Evolutionary conservation across 2,888 invertebrate genomes (phyloP).

Genomic region (Euzophera pinguis): DNA sequence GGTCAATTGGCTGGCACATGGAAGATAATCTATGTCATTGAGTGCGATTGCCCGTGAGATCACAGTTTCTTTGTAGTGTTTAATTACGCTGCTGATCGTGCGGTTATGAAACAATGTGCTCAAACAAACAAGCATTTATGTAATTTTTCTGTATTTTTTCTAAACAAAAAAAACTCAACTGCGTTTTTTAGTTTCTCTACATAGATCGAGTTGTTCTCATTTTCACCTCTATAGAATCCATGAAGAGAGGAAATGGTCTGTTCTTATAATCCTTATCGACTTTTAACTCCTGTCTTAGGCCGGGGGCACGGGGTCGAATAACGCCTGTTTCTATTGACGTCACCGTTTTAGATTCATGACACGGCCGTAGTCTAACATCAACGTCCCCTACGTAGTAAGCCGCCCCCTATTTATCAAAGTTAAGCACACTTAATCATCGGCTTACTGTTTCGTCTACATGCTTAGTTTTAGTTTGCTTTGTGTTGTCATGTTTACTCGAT

Average conservation of each 20-base stretch:
- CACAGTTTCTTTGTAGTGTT: not conserved
- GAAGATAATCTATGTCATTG: not conserved
- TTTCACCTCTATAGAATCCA: not conserved
- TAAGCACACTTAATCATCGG: constrained; percentile 16
- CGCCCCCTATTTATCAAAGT: constrained; percentile 16
- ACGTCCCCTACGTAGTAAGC: constrained; percentile 25
- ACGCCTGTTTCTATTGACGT: constrained; percentile 14
- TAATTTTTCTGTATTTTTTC: constrained; percentile 3
- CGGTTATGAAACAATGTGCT: too few relatives aligned
- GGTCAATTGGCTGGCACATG: constrained; percentile 1
- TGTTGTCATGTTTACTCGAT: not conserved
- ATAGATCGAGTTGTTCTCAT: too few relatives aligned
- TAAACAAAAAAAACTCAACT: too few relatives aligned
- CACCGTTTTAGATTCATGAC: constrained; percentile 30
- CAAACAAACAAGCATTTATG: not conserved
- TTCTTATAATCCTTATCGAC: too few relatives aligned
- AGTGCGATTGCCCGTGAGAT: not conserved
- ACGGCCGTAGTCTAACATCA: constrained; percentile 24
- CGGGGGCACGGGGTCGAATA: not conserved
- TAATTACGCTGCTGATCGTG: constrained; percentile 6
- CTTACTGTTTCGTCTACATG: constrained; percentile 2
- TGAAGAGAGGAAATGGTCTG: not conserved
- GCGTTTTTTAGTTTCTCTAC: too few relatives aligned
- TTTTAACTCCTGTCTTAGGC: not conserved
- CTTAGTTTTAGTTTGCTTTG: constrained; percentile 1